Conservation (phyloP, 2,797 vertebrate species). For the Buphagus erythrorhynchus region DNA sequence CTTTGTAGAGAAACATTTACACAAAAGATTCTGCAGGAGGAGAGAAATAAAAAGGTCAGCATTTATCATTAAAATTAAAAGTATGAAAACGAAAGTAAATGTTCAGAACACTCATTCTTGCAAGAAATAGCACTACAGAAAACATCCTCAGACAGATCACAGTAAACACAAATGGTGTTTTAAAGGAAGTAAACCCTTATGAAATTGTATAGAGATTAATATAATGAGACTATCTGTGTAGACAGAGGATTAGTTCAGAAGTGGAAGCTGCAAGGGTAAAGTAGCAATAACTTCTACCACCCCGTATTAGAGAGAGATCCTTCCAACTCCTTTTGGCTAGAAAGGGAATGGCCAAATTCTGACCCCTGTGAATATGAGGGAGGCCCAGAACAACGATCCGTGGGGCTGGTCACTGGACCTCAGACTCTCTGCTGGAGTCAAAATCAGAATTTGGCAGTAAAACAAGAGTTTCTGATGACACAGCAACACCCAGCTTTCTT, state of each 20-base stretch:
- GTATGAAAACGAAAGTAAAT: neutral
- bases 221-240: neutral
- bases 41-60: neutral
- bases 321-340: neutral
- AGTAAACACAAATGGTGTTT: neutral
- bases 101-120: neutral
- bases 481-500: neutral
- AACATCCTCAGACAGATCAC: neutral
- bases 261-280: neutral
- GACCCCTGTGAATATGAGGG: fast-evolving
- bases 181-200: neutral
- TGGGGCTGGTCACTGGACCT: neutral
- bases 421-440: neutral
- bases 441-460: neutral
- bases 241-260: neutral
- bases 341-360: neutral
- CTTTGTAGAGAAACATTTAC: neutral
- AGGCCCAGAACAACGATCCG: fast-evolving
- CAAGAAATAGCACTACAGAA: neutral
- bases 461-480: neutral
- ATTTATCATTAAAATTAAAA: neutral
- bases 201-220: neutral
- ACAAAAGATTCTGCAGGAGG: neutral
- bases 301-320: fast-evolving
- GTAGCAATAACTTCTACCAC: neutral